Base-by-base conservation (phyloP, 2,113 vertebrate genomes). In the Hemibagrus wyckioides region DNA sequence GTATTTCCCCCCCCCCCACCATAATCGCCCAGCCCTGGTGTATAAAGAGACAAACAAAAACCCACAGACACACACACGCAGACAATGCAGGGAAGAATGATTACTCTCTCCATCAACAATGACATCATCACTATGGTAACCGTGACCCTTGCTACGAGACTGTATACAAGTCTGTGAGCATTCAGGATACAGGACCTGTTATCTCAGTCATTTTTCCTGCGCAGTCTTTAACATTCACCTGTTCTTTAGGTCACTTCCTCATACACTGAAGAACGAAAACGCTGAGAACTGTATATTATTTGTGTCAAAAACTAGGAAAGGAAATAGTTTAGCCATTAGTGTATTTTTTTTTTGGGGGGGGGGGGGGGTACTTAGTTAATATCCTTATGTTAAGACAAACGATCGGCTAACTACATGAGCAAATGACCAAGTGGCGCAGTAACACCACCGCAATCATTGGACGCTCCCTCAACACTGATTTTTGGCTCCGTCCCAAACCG, bases 391-490 rank as follows among this genome's bases (percentile, higher is more conserved):
- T n/a, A 44, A 83, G 75, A 48, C 65, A 63, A 79, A 59, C 15
- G 0, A 41, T 9, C 8, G 25, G 82, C 89, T 14, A 44, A 71
- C 48, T n/a, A 39, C 63, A 90, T 92, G 94, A 93, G 93, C 93
- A 85, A 94, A 93, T 95, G 94, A 93, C 93, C 93, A 85, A 94
- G 93, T 95, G 94, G 95, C 94, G 95, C 94, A 96, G 94, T 94
- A 93, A 92, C 93, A 93, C 94, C 94, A 93, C 94, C 94, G 94
- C 94, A 95, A 91, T 94, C 91, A 94, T 65, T 41, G 77, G 83
- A 91, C 88, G 90, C 90, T 94, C 81, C 89, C 63, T 65, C 39
- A 79, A 86, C 75, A 63, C 28, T 80, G 91, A 84, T 52, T 15
- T n/a, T 25, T 71, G 84, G 80, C 84, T 21, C 14, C 48, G 48